phyloP scores from a whole-genome alignment of 2,888 invertebrate genomes.

The Xiphydria camelus region DNA sequence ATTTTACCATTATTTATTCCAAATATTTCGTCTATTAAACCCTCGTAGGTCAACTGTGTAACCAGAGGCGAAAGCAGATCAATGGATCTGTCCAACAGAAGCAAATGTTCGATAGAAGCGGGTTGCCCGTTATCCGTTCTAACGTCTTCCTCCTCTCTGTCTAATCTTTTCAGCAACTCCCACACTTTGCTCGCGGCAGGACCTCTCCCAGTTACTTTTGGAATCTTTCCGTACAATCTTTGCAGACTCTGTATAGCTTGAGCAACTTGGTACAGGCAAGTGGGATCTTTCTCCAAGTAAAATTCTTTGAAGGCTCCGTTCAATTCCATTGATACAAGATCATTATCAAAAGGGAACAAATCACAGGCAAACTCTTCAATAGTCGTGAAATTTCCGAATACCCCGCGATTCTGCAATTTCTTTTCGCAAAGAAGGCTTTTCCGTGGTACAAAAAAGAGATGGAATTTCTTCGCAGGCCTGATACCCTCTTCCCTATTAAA shows the following conservation, averaged over 20 bases:
- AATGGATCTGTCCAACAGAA: constrained; percentile 87
- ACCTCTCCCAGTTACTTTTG: constrained; percentile 88
- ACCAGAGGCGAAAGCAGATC: constrained; percentile 91
- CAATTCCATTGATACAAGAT: constrained; percentile 90
- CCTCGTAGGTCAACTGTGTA: constrained; percentile 96
- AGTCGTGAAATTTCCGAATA: constrained; percentile 74
- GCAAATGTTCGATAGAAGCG: constrained; percentile 72
- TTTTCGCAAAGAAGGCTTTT: constrained; percentile 86
- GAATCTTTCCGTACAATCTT: constrained; percentile 85
- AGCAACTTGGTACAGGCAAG: constrained; percentile 84
- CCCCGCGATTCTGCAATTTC: constrained; percentile 80
- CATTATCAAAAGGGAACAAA: constrained; percentile 88
- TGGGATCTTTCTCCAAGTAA: constrained; percentile 86
- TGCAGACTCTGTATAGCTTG: constrained; percentile 85
- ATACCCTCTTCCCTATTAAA: constrained; percentile 56
- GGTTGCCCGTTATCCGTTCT: constrained; percentile 62
- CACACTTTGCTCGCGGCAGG: constrained; percentile 85
- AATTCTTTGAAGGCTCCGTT: constrained; percentile 80
- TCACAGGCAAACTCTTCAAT: constrained; percentile 87
- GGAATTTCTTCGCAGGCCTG: constrained; percentile 71
- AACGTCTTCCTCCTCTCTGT: constrained; percentile 63
- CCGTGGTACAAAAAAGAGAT: constrained; percentile 87
- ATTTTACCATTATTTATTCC: constrained; percentile 73
- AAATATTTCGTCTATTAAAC: constrained; percentile 93
- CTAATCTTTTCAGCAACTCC: constrained; percentile 79